Conservation (phyloP, 2,888 invertebrate species). For the Cyaniris semiargus region DNA sequence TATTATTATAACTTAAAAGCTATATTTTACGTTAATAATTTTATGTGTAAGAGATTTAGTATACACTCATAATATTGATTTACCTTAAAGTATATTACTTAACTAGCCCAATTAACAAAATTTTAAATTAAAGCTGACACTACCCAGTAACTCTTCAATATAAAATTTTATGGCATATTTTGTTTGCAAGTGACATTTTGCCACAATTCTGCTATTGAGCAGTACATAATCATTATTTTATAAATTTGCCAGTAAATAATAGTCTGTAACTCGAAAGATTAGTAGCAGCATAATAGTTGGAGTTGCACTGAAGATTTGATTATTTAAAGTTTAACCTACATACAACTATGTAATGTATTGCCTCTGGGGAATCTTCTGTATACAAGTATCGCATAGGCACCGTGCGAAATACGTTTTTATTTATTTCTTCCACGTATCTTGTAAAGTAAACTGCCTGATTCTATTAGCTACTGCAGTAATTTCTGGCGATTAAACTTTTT, state of each 20-base stretch:
- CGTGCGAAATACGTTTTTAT: neutral
- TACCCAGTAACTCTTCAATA: neutral
- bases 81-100: neutral
- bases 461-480: conserved; percentile 15
- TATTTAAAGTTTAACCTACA: no score
- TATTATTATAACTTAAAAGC: no score
- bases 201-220: no score
- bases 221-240: neutral
- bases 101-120: neutral
- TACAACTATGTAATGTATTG: neutral
- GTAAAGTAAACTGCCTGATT: conserved; percentile 5
- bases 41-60: no score
- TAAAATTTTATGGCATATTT: no score
- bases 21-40: no score
- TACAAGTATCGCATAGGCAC: neutral
- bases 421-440: neutral
- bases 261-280: no score
- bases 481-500: conserved; percentile 21
- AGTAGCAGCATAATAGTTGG: no score
- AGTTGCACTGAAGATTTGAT: no score
- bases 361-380: neutral
- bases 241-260: no score
- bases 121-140: neutral
- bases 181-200: no score
- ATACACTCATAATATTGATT: neutral